Conservation (phyloP, 2,797 vertebrate genomes). For the Sciaenops ocellatus region DNA sequence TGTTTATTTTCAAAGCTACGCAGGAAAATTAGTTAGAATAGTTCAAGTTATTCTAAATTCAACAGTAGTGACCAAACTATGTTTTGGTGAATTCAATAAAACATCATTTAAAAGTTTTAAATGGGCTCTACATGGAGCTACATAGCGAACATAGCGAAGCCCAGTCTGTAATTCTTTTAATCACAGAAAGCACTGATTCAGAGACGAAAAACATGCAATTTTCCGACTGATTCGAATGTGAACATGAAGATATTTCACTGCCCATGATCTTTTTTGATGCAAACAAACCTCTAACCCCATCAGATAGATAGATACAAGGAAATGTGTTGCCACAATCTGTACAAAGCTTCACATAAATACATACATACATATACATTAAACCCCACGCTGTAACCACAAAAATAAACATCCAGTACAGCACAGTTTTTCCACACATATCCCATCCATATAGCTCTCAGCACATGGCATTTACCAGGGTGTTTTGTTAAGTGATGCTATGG, state of each 20-base stretch:
- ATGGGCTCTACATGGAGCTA: neutral
- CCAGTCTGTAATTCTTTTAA: neutral
- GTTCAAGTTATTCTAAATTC: neutral
- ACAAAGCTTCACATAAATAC: too few relatives aligned
- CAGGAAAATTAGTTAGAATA: neutral
- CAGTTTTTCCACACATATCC: too few relatives aligned
- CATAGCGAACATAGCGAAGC: neutral
- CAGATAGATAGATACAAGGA: too few relatives aligned
- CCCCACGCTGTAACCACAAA: too few relatives aligned
- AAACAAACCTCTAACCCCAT: neutral
- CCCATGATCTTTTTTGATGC: neutral
- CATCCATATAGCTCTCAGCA: too few relatives aligned
- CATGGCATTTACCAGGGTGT: too few relatives aligned
- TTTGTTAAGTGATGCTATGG: too few relatives aligned
- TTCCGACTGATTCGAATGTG: neutral
- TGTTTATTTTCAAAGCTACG: neutral
- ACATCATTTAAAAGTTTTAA: neutral
- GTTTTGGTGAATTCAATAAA: conserved; percentile 3
- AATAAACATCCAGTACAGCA: too few relatives aligned
- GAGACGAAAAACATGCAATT: neutral
- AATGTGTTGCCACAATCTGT: too few relatives aligned
- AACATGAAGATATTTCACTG: neutral
- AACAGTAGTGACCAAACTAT: neutral
- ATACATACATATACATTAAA: too few relatives aligned
- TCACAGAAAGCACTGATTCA: neutral